Evolutionary conservation across 2,113 vertebrate species (phyloP).

Genomic region (Pristiophorus japonicus): DNA sequence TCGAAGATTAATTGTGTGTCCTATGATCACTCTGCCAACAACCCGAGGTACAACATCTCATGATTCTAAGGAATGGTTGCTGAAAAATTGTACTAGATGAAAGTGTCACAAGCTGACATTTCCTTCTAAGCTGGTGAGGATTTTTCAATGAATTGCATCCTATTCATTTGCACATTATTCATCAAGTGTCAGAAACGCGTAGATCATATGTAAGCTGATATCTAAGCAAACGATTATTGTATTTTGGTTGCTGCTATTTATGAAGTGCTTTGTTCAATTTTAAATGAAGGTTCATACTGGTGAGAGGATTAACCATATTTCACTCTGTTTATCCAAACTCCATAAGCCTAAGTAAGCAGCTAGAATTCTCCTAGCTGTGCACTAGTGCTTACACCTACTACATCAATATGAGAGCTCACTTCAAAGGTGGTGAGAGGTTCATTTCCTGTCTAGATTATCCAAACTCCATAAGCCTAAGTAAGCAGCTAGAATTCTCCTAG

Average conservation of each 20-base stretch:
- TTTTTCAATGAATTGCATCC: conserved; percentile 17
- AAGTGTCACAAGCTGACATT: neutral
- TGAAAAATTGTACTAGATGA: conserved; percentile 14
- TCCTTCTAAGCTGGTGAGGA: neutral
- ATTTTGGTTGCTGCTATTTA: neutral
- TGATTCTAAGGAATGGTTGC: neutral
- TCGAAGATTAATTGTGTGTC: neutral
- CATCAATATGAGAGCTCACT: no score
- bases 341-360: neutral
- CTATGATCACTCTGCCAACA: conserved; percentile 9
- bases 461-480: neutral
- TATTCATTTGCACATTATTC: conserved; percentile 14
- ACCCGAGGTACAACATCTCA: neutral
- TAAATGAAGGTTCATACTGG: neutral
- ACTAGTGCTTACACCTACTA: neutral
- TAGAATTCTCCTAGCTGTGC: neutral
- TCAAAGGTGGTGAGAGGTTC: neutral
- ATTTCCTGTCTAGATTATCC: neutral
- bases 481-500: neutral
- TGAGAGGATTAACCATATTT: neutral
- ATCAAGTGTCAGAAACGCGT: neutral
- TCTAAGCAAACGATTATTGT: neutral
- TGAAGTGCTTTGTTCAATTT: neutral
- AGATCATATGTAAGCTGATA: conserved; percentile 8
- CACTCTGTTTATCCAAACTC: neutral